phyloP scores from a whole-genome alignment of 2,113 vertebrate genomes.

The Trinectes maculatus region DNA sequence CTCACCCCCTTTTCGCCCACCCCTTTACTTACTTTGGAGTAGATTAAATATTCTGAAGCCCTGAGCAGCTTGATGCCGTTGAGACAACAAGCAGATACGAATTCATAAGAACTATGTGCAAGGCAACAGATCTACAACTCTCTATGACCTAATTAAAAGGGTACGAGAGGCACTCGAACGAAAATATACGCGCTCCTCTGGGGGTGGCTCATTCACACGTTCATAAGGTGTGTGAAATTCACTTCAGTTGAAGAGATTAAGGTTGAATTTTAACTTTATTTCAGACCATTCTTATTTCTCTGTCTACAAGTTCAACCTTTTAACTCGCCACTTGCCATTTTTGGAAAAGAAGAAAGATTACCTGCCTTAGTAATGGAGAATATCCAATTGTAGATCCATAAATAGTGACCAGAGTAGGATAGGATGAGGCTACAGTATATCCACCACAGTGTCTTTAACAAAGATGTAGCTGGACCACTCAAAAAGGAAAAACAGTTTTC shows the following conservation, averaged over 20 bases:
- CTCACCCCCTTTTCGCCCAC: constrained; percentile 43
- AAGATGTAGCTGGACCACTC: constrained; percentile 6
- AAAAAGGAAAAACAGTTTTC: constrained; percentile 27
- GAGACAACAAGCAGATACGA: neutral
- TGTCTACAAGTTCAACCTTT: neutral
- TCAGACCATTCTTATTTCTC: constrained; percentile 16
- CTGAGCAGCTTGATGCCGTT: too few relatives aligned
- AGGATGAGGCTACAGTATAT: neutral
- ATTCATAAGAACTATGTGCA: constrained; percentile 5
- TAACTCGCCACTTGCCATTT: too few relatives aligned
- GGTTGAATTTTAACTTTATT: constrained; percentile 29
- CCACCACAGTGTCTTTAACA: neutral
- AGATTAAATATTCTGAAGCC: neutral
- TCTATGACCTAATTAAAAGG: constrained; percentile 76
- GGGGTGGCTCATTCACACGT: constrained; percentile 59
- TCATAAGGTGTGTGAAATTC: constrained; percentile 52
- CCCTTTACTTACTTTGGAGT: constrained; percentile 47
- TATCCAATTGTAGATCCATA: neutral
- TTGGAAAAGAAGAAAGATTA: too few relatives aligned
- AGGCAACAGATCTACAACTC: constrained; percentile 39
- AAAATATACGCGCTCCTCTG: constrained; percentile 18
- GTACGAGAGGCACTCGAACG: constrained; percentile 29
- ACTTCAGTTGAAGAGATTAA: constrained; percentile 24
- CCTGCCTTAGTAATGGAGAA: neutral
- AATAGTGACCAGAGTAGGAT: neutral